These are phyloP conservation scores for Gymnobelideus leadbeateri DNA, from an alignment of 2,113 vertebrate species.

Conservation along the genomic window DNA sequence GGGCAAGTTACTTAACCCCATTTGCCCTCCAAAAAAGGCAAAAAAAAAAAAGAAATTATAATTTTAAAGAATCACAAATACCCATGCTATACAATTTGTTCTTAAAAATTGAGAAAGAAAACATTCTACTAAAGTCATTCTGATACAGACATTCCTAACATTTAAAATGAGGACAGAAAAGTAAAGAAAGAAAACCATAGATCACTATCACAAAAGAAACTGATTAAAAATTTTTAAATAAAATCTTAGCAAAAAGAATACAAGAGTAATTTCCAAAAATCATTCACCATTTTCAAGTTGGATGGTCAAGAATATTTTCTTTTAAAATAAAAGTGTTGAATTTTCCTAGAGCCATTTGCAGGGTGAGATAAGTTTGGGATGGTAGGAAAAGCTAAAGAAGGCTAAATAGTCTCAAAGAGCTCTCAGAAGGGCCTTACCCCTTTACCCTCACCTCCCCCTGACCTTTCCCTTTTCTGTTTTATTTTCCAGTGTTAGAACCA, in stretches of 20 bases:
- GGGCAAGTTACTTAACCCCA: too few relatives aligned
- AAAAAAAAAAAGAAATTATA: background rate
- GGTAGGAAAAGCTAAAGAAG: too few relatives aligned
- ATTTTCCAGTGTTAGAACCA: background rate
- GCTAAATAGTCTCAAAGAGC: background rate
- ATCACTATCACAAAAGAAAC: background rate
- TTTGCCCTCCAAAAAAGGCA: too few relatives aligned
- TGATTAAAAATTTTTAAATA: background rate
- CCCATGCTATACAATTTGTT: background rate
- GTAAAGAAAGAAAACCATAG: background rate
- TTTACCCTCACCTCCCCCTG: too few relatives aligned
- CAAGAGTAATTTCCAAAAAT: background rate
- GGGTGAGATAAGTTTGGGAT: background rate
- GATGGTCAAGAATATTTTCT: background rate
- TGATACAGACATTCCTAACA: background rate
- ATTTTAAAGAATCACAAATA: background rate
- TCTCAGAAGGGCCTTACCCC: background rate
- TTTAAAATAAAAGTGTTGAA: background rate
- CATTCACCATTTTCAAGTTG: background rate
- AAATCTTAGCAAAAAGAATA: background rate
- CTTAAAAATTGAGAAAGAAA: background rate
- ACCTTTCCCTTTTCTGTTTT: too few relatives aligned
- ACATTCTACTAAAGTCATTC: background rate
- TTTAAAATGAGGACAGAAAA: background rate
- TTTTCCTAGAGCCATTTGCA: background rate